A percentile compares a stretch with the other conserved stretches of the same genome.
Conservation (phyloP, 2,888 invertebrate species). For the Nomada ferruginata region DNA sequence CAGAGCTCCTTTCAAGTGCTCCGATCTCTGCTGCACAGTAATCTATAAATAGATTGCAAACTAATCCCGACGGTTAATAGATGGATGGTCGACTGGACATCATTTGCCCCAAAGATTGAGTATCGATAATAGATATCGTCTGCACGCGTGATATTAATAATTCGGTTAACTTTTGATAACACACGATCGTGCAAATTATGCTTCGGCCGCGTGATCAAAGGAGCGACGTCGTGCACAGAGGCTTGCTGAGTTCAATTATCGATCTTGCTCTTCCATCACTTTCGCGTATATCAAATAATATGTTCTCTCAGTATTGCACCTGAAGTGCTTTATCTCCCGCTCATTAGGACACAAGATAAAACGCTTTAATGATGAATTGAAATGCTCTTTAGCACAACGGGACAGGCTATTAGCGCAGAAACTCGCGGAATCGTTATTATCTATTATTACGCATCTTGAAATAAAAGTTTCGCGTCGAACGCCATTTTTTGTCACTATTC, state of each 20-base stretch:
- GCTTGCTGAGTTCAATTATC: conserved; percentile 35
- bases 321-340: conserved; percentile 30
- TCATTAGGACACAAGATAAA: conserved; percentile 27
- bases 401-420: too few relatives aligned
- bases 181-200: not conserved
- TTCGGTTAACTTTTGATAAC: not conserved
- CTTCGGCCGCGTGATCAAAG: conserved; percentile 22
- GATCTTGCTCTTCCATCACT: conserved; percentile 27
- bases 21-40: too few relatives aligned
- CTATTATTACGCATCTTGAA: too few relatives aligned
- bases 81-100: not conserved
- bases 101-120: not conserved
- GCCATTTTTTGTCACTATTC: not conserved
- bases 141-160: not conserved
- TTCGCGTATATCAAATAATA: conserved; percentile 32
- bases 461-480: too few relatives aligned
- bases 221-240: not conserved
- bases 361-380: conserved; percentile 37
- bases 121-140: not conserved
- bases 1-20: too few relatives aligned
- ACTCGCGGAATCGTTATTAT: too few relatives aligned
- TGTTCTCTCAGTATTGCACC: conserved; percentile 19
- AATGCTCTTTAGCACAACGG: not conserved
- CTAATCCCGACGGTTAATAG: too few relatives aligned
- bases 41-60: too few relatives aligned